Evolutionary conservation across 1,140 invertebrate species (phyloP), one percentile per base, ranked within the genome.

Genomic region (Drosophila pallidifrons): DNA sequence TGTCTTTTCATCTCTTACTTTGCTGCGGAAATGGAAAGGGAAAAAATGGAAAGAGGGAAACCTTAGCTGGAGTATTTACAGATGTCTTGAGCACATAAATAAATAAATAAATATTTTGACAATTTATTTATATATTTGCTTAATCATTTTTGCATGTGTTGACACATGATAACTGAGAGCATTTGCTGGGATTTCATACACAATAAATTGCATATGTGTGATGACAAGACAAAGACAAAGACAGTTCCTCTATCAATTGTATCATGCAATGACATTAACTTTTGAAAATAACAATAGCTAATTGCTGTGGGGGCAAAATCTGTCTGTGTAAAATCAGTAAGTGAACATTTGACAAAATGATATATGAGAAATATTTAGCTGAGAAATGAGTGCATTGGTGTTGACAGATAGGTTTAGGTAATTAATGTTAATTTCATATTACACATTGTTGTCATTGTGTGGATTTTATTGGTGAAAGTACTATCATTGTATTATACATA

Each of bases 61-160:
- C 5, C 41, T 25, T 28, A 10, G 13, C 28, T 25, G 5, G 3
- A 32, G 7, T 60, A 46, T 54, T 61, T 61, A 35, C 57, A 73
- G 41, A 25, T 35, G 54, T 28, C 45, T 5, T 30, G 5, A 20
- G 47, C 38, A 54, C 46, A 38, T 38, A 38, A 47, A 47, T 15
- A 41, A 41, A 57, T 8, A 52, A 43, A 75, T 67, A 77, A 64
- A 77, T 78, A 70, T 75, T 75, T 60, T 28, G 63, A 60, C 47
- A 75, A 75, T 66, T 75, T 70, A 70, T 78, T 75, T 78, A 70
- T 75, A 25, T 68, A 72, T 77, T 64, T 77, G 49, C 55, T 41
- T 45, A 66, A 57, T 61, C n/a, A 63, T 61, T 73, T 25, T 30
- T 10, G 43, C 16, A 4, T 55, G 68, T 46, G 68, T 46, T 72